A percentile compares a stretch with the other conserved stretches of the same genome.
Evolutionary conservation across 2,888 invertebrate genomes (phyloP).

Genomic region (Orthosia gracilis): DNA sequence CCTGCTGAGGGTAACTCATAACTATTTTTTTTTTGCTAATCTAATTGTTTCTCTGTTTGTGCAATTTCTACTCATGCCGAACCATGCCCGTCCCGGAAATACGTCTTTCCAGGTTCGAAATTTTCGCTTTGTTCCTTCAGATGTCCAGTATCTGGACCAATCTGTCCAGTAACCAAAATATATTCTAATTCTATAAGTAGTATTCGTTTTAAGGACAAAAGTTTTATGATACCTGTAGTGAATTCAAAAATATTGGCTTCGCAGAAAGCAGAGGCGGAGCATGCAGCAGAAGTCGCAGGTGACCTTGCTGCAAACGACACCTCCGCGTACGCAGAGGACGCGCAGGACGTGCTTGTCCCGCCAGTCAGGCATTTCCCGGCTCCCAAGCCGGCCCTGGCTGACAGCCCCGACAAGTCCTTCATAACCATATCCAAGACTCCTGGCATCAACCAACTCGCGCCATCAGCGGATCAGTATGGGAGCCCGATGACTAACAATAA

Average conservation of each 20-base stretch:
- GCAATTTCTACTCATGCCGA: neutral
- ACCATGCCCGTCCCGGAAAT: no score
- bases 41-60: neutral
- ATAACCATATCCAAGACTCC: constrained; percentile 11
- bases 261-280: constrained; percentile 78
- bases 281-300: constrained; percentile 59
- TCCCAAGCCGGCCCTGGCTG: neutral
- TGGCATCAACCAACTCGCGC: neutral
- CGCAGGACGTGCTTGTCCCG: neutral
- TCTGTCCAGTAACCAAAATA: neutral
- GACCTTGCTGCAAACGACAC: constrained; percentile 57
- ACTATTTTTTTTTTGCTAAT: neutral
- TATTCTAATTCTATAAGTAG: neutral
- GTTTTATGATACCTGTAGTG: neutral
- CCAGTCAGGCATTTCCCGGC: no score
- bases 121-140: neutral
- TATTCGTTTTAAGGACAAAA: neutral
- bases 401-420: neutral
- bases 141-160: neutral
- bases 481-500: neutral
- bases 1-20: constrained; percentile 77
- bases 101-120: neutral
- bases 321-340: constrained; percentile 55
- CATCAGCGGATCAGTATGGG: neutral
- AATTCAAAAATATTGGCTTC: constrained; percentile 40